Percentiles rank a stretch among this genome's conserved stretches.
These are phyloP conservation scores for Hyphantria cunea DNA, from an alignment of 1,140 invertebrate species.

Conservation along the genomic window DNA sequence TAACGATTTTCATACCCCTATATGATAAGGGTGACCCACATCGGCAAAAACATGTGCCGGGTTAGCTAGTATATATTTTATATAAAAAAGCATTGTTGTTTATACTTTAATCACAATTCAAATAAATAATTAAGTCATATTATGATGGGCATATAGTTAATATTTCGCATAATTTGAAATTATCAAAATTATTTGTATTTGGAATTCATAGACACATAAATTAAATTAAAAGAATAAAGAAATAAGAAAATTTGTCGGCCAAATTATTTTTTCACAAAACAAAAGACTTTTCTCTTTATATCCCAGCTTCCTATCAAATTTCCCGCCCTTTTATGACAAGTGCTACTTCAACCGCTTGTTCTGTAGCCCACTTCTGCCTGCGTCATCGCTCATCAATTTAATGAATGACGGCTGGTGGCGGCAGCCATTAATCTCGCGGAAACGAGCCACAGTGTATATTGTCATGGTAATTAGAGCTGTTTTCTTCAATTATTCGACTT, in stretches of 20 bases:
- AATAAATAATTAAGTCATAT: too few relatives aligned
- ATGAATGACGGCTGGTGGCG: conserved; percentile 28
- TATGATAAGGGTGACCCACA: too few relatives aligned
- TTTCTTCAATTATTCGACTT: conserved; percentile 13
- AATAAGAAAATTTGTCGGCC: not conserved
- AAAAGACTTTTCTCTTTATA: not conserved
- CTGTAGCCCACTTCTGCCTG: conserved; percentile 1
- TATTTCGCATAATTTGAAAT: too few relatives aligned
- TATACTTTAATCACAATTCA: too few relatives aligned
- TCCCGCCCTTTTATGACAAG: not conserved
- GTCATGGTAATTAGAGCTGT: conserved; percentile 28
- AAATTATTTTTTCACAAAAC: not conserved
- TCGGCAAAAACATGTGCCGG: too few relatives aligned
- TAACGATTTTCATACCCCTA: too few relatives aligned
- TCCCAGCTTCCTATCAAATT: not conserved
- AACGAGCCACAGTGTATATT: conserved; percentile 19
- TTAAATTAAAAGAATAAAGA: not conserved
- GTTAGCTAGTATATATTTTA: too few relatives aligned
- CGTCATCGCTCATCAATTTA: conserved; percentile 40
- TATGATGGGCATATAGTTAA: too few relatives aligned
- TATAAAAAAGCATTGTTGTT: too few relatives aligned
- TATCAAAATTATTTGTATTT: not conserved
- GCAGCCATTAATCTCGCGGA: conserved; percentile 34
- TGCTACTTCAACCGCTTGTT: not conserved
- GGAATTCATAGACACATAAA: too few relatives aligned